These are phyloP conservation scores for Galagoides demidoff DNA, from an alignment of 2,797 vertebrate species.

Conservation along the genomic window DNA sequence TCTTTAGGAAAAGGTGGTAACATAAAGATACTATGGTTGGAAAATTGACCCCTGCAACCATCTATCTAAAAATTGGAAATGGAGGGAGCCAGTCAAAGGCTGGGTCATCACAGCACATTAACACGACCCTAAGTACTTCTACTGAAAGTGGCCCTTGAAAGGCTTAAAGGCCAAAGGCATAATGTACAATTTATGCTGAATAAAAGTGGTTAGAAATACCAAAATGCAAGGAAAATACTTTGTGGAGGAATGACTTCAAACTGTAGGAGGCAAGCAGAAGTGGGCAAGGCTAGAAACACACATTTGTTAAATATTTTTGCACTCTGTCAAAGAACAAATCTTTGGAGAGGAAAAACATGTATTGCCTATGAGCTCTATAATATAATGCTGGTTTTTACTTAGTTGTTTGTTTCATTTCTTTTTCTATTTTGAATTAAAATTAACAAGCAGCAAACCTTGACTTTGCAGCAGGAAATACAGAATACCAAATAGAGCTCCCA, in stretches of 20 bases:
- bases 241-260: not conserved
- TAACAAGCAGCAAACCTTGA: slow-evolving; percentile 26
- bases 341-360: not conserved
- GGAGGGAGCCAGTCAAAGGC: slow-evolving; percentile 28
- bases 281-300: not conserved
- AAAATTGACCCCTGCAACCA: slow-evolving; percentile 50
- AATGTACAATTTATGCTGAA: not conserved
- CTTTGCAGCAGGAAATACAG: slow-evolving; percentile 12
- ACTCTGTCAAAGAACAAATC: not conserved
- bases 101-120: not conserved
- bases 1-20: slow-evolving; percentile 81
- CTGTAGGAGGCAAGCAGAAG: not conserved
- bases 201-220: slow-evolving; percentile 36
- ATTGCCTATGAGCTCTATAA: not conserved
- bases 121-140: not conserved
- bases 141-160: not conserved
- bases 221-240: slow-evolving; percentile 45
- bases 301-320: slow-evolving; percentile 31
- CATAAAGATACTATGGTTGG: slow-evolving; percentile 69
- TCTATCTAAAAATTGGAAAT: slow-evolving; percentile 62
- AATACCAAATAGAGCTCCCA: slow-evolving; percentile 26
- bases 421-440: slow-evolving; percentile 28
- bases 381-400: slow-evolving; percentile 4
- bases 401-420: slow-evolving; percentile 1
- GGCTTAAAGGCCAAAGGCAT: not conserved